Conservation (phyloP, 2,113 vertebrate species). For the Corythoichthys haematopterus region DNA sequence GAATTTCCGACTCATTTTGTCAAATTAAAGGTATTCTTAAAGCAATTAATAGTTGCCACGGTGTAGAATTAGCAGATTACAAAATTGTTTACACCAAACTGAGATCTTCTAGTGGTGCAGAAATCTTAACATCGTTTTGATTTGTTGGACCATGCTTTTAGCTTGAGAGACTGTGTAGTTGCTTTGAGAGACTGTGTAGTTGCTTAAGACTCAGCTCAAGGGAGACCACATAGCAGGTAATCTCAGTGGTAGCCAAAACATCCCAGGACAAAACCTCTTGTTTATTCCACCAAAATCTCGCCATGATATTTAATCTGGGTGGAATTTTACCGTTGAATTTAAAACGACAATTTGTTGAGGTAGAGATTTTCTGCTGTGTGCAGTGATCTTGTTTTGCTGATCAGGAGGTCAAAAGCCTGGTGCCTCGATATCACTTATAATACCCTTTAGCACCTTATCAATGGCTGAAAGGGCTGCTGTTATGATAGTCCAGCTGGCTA, state of each 20-base stretch:
- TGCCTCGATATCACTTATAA: constrained; percentile 55
- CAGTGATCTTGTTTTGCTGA: constrained; percentile 39
- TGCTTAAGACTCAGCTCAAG: constrained; percentile 1
- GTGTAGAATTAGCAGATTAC: not conserved
- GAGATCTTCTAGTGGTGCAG: not conserved
- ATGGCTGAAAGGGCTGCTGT: constrained; percentile 42
- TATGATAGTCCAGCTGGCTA: constrained; percentile 51
- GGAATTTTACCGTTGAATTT: constrained; percentile 46
- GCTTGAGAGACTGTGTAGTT: constrained; percentile 10
- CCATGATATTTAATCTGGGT: constrained; percentile 55
- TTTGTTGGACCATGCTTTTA: constrained; percentile 9
- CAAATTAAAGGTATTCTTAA: not conserved
- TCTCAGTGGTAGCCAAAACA: constrained; percentile 68
- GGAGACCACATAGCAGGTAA: constrained; percentile 55
- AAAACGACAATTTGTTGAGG: constrained; percentile 32
- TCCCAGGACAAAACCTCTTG: constrained; percentile 33
- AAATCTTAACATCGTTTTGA: not conserved
- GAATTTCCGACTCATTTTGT: not conserved
- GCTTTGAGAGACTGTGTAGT: constrained; percentile 4
- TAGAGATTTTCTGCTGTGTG: constrained; percentile 16
- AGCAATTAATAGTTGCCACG: not conserved
- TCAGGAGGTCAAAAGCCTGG: constrained; percentile 58
- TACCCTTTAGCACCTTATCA: constrained; percentile 57
- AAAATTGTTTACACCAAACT: not conserved
- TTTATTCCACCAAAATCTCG: constrained; percentile 57